Conservation (phyloP, 30 jellyfish, hydroid and myxozoan species). For the Aurelia aurita region DNA sequence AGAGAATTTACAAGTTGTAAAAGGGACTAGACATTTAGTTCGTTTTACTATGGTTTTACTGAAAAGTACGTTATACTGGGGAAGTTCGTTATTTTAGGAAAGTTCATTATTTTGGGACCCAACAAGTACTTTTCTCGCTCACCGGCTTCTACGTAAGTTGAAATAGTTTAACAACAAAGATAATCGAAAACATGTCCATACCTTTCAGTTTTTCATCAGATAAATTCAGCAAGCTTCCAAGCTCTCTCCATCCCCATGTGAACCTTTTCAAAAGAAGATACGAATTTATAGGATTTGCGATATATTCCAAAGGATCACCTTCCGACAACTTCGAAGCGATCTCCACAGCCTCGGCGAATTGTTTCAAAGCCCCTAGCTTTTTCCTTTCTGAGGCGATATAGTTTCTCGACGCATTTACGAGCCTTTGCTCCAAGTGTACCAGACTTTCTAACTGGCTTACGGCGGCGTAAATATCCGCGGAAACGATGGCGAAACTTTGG, state of each 20-base stretch:
- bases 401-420: constrained; percentile 73
- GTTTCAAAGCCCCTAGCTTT: constrained; percentile 76
- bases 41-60: too few species aligned
- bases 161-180: too few species aligned
- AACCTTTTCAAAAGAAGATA: constrained; percentile 89
- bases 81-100: too few species aligned
- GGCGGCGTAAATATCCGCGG: constrained; percentile 83
- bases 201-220: constrained; percentile 85
- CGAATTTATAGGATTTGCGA: constrained; percentile 94
- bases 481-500: background rate
- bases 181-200: background rate
- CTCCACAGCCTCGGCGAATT: constrained; percentile 86
- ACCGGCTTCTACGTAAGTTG: too few species aligned
- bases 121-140: too few species aligned
- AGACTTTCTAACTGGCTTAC: constrained; percentile 84
- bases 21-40: too few species aligned
- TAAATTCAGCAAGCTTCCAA: constrained; percentile 66
- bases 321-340: constrained; percentile 77
- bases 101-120: too few species aligned
- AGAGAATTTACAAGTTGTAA: too few species aligned
- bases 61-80: too few species aligned
- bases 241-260: constrained; percentile 96
- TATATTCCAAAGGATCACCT: constrained; percentile 80
- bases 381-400: constrained; percentile 67
- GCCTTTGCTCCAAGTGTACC: constrained; percentile 71